Evolutionary conservation across 2,888 invertebrate species (phyloP), one percentile per base, ranked within the genome.

Genomic region (Coecobrya sp.): DNA sequence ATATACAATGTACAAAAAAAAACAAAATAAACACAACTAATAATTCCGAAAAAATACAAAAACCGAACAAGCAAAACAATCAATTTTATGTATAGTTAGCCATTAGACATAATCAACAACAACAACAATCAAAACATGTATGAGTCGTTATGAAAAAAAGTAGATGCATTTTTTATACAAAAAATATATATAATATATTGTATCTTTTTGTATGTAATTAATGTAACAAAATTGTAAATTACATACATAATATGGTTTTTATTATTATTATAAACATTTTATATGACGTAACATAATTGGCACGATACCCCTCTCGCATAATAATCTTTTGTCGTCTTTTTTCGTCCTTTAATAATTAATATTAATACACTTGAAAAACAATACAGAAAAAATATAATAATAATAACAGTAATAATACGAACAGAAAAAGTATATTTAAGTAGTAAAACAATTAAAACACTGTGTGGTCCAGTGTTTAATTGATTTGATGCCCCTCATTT

Each of bases 231-330:
- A 36, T 36, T 36, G 11, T 25, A 49, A 49, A 13, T 49, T 10
- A 49, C 49, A 49, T 13, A 49, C 11, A 13, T 49, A 73, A 42
- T n/a, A 70, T 73, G 10, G 36, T 16, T 42, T 42, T 62, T 62
- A 10, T 62, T 62, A 13, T 30, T 68, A 65, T 36, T 4, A 42
- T 36, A 25, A 76, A 49, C 19, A 76, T 73, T 22, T 76, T 49
- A 25, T 25, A 19, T 73, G n/a, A 76, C 76, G 76, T 76, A 76
- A 84, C 22, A 55, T 79, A 92, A 92, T 92, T 92, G 92, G 92
- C 92, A 92, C 92, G 88, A 89, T 92, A 92, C 92, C 92, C 92
- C 92, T 92, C 85, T 55, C 85, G 52, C 42, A 42, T 42, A 42
- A 42, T 42, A 42, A 42, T 42, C 4, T 42, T 49, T 49, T 49